Conservation (phyloP, 2,888 invertebrate genomes). For the Arge pagana region DNA sequence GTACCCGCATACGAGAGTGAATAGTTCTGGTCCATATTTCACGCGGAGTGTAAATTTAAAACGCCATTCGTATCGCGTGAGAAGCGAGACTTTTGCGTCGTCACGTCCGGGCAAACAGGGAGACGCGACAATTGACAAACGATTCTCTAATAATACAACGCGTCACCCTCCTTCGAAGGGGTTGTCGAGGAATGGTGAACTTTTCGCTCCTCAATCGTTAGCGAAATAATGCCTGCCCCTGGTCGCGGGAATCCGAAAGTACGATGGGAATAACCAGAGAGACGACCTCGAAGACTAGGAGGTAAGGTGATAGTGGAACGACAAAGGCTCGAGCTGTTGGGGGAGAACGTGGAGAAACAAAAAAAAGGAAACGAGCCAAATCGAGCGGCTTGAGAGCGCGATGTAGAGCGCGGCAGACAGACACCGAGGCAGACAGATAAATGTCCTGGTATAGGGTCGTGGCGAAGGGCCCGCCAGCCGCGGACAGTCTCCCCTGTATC, state of each 20-base stretch:
- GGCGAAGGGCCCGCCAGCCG: constrained; percentile 35
- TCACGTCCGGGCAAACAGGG: constrained; percentile 10
- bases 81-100: constrained; percentile 11
- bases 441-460: constrained; percentile 37
- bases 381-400: constrained; percentile 31
- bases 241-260: constrained; percentile 7
- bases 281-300: no score
- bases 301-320: no score
- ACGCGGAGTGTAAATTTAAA: no score
- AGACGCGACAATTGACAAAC: constrained; percentile 5
- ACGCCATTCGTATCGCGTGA: constrained; percentile 6
- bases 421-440: constrained; percentile 35
- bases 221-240: not conserved
- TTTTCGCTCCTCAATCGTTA: not conserved
- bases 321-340: not conserved
- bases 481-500: constrained; percentile 37
- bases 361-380: constrained; percentile 23
- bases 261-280: not conserved
- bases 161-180: not conserved
- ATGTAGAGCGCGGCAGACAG: constrained; percentile 35
- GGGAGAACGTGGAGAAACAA: not conserved
- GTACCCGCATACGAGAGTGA: no score
- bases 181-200: not conserved
- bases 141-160: constrained; percentile 9
- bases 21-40: no score